These are phyloP conservation scores for Drosophila orena DNA, from an alignment of 1,140 invertebrate species.

Conservation along the genomic window DNA sequence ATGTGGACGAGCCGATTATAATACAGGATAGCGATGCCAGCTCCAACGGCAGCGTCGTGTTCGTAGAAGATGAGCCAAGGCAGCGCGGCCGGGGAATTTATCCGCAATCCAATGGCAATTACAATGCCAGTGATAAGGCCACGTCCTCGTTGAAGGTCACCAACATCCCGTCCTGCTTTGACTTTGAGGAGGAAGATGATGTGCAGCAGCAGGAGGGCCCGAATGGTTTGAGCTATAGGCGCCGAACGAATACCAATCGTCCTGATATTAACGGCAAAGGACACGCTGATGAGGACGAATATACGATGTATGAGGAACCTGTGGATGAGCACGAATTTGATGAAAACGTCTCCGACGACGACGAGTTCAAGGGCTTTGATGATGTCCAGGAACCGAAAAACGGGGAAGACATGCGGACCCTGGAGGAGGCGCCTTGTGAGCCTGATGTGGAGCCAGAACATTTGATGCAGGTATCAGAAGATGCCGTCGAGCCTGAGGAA, in stretches of 20 bases:
- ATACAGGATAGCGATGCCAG: constrained; percentile 72
- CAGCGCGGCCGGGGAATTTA: constrained; percentile 10
- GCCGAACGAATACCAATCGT: constrained; percentile 19
- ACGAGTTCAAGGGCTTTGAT: constrained; percentile 40
- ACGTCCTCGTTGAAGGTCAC: constrained; percentile 2
- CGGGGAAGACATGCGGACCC: background rate
- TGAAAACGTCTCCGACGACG: background rate
- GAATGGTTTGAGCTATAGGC: constrained; percentile 44
- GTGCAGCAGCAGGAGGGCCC: constrained; percentile 26
- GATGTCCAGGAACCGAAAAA: background rate
- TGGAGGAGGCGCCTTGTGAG: constrained; percentile 1
- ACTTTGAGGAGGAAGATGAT: constrained; percentile 67
- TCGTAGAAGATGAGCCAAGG: constrained; percentile 48
- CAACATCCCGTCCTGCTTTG: constrained; percentile 61
- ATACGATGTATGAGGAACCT: background rate
- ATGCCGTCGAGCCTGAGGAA: background rate
- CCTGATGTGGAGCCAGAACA: background rate
- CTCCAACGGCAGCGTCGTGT: constrained; percentile 68
- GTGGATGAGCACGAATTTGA: background rate
- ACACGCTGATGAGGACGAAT: background rate
- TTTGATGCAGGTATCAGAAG: background rate
- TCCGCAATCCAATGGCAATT: constrained; percentile 1
- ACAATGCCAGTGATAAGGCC: background rate
- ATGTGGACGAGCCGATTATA: constrained; percentile 50
- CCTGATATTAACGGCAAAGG: constrained; percentile 3